phyloP scores from a whole-genome alignment of 2,113 vertebrate species.

The Zosterops borbonicus region DNA sequence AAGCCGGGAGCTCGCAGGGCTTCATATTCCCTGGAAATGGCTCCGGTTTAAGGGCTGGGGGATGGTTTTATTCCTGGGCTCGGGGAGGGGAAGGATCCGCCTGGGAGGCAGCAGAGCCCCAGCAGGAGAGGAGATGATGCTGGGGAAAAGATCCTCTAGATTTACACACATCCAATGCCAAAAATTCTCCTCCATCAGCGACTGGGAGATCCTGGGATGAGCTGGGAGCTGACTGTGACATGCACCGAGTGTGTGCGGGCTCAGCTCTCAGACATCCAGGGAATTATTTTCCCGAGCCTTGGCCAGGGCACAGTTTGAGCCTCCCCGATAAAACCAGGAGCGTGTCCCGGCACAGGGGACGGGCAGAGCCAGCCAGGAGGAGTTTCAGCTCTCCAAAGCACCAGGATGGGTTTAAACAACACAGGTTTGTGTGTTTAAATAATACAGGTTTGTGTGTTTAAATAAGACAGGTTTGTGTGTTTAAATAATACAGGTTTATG shows the following conservation, averaged over 20 bases:
- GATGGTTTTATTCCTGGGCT: background rate
- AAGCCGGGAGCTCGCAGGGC: background rate
- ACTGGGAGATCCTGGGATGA: accelerated
- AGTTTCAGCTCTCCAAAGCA: accelerated
- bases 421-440: background rate
- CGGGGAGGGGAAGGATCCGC: background rate
- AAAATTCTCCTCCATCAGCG: background rate
- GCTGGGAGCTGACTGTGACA: background rate
- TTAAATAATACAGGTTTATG: background rate
- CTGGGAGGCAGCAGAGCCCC: background rate
- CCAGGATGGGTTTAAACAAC: background rate
- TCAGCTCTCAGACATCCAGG: background rate
- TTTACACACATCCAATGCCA: accelerated
- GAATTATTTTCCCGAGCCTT: background rate
- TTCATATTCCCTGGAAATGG: background rate
- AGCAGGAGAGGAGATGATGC: accelerated
- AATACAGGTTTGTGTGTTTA: accelerated
- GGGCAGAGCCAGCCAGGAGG: accelerated
- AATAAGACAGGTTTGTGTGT: background rate
- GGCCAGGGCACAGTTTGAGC: background rate
- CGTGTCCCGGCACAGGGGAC: accelerated
- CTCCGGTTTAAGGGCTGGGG: accelerated
- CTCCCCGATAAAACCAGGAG: accelerated
- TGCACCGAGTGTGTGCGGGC: accelerated
- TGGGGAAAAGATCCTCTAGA: background rate